Percentiles rank a stretch among this genome's conserved stretches.
Evolutionary conservation across 2,113 vertebrate genomes (phyloP).

Genomic region (Silurus asotus): DNA sequence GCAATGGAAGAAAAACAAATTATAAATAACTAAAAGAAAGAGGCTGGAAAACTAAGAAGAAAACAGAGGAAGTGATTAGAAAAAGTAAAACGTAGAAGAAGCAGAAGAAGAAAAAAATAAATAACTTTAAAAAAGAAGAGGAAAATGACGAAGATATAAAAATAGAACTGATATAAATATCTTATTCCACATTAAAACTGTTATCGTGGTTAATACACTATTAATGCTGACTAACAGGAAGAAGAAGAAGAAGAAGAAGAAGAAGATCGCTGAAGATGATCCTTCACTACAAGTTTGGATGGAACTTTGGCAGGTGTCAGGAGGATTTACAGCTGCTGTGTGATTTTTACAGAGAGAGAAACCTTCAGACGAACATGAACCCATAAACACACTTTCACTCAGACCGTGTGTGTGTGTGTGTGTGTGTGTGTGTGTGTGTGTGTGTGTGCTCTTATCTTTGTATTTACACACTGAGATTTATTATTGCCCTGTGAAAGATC

Average conservation of each 20-base stretch:
- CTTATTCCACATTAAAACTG: too few species aligned
- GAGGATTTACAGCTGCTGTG: background rate
- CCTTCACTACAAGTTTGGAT: background rate
- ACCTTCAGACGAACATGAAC: background rate
- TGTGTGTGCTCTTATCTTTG: conserved; percentile 21
- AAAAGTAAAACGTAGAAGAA: background rate
- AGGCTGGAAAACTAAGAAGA: background rate
- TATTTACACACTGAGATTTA: conserved; percentile 54
- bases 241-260: background rate
- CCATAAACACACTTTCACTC: background rate
- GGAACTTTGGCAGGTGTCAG: background rate
- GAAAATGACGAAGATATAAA: too few species aligned
- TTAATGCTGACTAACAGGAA: background rate
- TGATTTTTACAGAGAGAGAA: conserved; percentile 5
- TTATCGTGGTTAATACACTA: too few species aligned
- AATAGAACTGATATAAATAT: too few species aligned
- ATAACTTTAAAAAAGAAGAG: background rate
- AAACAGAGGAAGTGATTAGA: background rate
- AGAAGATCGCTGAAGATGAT: background rate
- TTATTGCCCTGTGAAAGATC: conserved; percentile 59
- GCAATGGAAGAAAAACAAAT: background rate
- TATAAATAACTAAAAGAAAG: background rate
- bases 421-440: conserved; percentile 10
- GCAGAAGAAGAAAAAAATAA: background rate
- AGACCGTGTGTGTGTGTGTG: background rate